Evolutionary conservation across 2,888 invertebrate species (phyloP), one percentile per base, ranked within the genome.

Genomic region (Tiphia femorata): DNA sequence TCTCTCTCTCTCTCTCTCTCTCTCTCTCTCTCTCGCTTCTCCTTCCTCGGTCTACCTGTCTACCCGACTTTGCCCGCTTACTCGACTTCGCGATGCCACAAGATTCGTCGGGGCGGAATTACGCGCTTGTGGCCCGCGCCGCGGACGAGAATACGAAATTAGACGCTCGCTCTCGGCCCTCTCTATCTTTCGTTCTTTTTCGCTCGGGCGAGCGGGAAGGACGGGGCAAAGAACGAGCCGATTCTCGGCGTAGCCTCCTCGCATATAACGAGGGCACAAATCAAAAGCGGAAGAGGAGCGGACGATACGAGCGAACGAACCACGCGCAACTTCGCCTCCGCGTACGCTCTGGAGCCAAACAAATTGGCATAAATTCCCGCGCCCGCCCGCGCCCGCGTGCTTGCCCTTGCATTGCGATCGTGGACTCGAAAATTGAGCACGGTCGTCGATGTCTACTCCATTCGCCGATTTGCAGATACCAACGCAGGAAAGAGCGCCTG

Each of bases 331-430:
- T 64, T 19, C 42, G 46, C 57, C 49, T 61, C 54, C 58, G 58
- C 60, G 59, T 42, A 61, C 64, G 65, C 66, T 58, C 60, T 66
- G 63, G 67, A 63, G 55, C 62, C 69, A 65, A 76, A 77, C 77
- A 78, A 78, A 77, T 78, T 78, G 77, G 75, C 75, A 78, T 75
- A 75, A 71, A 77, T 77, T 78, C 71, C 73, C 67, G 64, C n/a
- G n/a, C 60, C 27, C 40, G 41, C 54, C 33, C 37, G 21, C 14
- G 25, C 43, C 16, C 20, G 12, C 33, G 7, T n/a, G n/a, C n/a
- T n/a, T n/a, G n/a, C n/a, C n/a, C n/a, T n/a, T n/a, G n/a, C n/a
- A n/a, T n/a, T n/a, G n/a, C n/a, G n/a, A n/a, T n/a, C n/a, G n/a
- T n/a, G n/a, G n/a, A n/a, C n/a, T n/a, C n/a, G n/a, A n/a, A n/a